These are phyloP conservation scores for Kryphioiulus occultus DNA, from an alignment of 2,888 invertebrate species.

Conservation along the genomic window DNA sequence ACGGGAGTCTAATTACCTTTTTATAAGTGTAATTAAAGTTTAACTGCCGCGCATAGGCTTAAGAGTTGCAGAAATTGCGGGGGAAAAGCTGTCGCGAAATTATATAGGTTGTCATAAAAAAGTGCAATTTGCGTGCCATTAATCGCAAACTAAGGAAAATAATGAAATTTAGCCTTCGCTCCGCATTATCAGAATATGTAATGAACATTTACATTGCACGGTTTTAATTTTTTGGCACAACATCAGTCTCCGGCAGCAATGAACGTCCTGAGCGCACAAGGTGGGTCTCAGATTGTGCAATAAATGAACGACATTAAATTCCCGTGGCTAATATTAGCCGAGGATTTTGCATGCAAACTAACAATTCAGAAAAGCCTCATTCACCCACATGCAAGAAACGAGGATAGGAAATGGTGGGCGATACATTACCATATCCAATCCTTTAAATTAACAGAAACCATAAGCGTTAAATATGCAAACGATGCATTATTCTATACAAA, in stretches of 20 bases:
- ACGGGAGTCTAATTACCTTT: slow-evolving; percentile 22
- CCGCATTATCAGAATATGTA: slow-evolving; percentile 21
- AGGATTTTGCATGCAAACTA: neutral
- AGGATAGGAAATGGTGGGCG: neutral
- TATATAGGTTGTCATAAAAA: slow-evolving; percentile 31
- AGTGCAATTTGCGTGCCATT: slow-evolving; percentile 3
- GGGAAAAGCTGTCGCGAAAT: neutral
- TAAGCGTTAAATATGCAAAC: neutral
- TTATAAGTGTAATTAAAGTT: slow-evolving; percentile 35
- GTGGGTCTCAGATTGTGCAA: neutral
- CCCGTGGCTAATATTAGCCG: neutral
- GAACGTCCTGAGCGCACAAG: neutral
- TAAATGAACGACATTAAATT: slow-evolving; percentile 14
- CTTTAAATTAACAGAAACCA: neutral
- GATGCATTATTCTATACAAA: neutral
- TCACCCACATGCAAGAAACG: neutral
- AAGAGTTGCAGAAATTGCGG: neutral
- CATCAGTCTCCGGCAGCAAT: neutral
- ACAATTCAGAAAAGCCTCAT: neutral
- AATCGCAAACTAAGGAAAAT: slow-evolving; percentile 16
- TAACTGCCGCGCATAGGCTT: neutral
- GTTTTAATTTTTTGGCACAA: slow-evolving; percentile 7
- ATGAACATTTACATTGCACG: slow-evolving; percentile 2
- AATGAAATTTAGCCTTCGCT: slow-evolving; percentile 22
- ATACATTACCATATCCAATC: neutral